Conservation (phyloP, 2,797 vertebrate genomes). For the Anisognathus igniventris region DNA sequence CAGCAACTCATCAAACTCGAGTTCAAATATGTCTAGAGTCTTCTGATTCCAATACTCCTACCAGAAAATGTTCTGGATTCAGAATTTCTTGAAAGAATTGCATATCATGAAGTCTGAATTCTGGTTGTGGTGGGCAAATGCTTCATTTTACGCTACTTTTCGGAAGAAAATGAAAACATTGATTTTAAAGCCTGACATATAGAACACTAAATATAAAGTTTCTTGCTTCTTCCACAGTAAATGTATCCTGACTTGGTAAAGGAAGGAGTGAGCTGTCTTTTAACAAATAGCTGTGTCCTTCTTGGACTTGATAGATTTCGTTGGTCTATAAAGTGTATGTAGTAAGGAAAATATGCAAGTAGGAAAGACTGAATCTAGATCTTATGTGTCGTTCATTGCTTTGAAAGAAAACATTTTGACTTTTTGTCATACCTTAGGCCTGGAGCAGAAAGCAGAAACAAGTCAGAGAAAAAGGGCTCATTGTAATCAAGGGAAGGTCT, state of each 20-base stretch:
- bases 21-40: background rate
- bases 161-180: background rate
- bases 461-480: background rate
- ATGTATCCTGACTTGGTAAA: background rate
- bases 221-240: background rate
- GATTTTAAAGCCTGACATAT: background rate
- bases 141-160: background rate
- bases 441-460: background rate
- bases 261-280: background rate
- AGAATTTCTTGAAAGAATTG: background rate
- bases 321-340: background rate
- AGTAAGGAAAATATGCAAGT: background rate
- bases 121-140: background rate
- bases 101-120: background rate
- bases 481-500: background rate
- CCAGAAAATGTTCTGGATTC: background rate
- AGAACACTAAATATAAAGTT: background rate
- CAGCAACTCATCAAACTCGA: background rate
- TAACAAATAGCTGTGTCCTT: background rate
- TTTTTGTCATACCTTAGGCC: background rate
- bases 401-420: background rate
- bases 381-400: background rate
- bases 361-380: background rate
- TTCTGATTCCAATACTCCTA: background rate
- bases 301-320: background rate